Percentiles rank a stretch among this genome's conserved stretches.
phyloP scores from a whole-genome alignment of 2,797 vertebrate species.

The Cacajao melanocephalus region DNA sequence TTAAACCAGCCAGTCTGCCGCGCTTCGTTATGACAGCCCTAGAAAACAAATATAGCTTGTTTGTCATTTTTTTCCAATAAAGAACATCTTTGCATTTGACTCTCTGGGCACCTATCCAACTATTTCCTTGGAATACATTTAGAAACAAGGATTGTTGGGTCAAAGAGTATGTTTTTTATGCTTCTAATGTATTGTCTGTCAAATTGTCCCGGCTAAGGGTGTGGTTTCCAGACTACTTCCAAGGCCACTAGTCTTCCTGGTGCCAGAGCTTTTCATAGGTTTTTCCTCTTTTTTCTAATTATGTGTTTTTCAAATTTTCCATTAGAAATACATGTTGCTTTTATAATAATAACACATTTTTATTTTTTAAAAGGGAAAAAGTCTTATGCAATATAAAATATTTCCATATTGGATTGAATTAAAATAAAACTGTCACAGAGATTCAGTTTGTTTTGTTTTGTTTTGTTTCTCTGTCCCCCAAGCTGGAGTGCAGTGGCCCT shows the following conservation, averaged over 20 bases:
- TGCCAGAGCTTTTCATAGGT: neutral
- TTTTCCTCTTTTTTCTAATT: neutral
- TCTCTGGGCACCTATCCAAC: constrained; percentile 15
- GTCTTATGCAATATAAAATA: neutral
- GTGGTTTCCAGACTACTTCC: neutral
- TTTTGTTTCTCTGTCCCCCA: neutral
- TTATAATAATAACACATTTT: constrained; percentile 33
- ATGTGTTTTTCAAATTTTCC: constrained; percentile 48
- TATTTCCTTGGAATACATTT: constrained; percentile 36
- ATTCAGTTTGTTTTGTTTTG: neutral
- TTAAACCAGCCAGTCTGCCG: neutral
- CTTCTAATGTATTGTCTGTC: constrained; percentile 30
- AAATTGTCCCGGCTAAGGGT: neutral
- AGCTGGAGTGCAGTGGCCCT: neutral
- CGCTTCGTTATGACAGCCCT: neutral
- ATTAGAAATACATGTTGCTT: neutral
- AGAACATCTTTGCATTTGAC: constrained; percentile 40
- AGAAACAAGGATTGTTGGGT: constrained; percentile 18
- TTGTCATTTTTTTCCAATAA: neutral
- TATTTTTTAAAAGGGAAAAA: constrained; percentile 9
- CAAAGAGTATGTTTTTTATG: constrained; percentile 28
- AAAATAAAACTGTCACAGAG: constrained; percentile 3
- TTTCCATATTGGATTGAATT: constrained; percentile 7
- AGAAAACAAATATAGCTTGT: neutral
- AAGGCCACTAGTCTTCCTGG: constrained; percentile 3